Evolutionary conservation across 2,888 invertebrate genomes (phyloP).

Genomic region (Lasioglossum pauxillum): DNA sequence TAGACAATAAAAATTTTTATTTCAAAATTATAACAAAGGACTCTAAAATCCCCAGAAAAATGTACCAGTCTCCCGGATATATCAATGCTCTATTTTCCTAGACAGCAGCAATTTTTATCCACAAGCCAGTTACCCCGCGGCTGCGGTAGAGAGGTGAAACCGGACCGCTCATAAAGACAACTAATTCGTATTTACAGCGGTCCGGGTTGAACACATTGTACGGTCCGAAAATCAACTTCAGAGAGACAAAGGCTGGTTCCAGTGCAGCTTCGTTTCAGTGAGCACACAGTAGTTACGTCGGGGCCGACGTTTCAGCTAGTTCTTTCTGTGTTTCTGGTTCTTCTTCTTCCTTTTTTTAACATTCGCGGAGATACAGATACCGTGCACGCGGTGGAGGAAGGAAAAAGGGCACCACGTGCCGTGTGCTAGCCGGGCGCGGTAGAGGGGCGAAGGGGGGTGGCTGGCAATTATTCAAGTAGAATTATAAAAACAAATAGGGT

Average conservation of each 20-base stretch:
- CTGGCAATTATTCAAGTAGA: conserved; percentile 79
- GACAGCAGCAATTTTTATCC: neutral
- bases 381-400: neutral
- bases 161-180: neutral
- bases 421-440: conserved; percentile 18
- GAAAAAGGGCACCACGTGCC: conserved; percentile 45
- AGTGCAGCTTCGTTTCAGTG: conserved; percentile 25
- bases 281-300: conserved; percentile 17
- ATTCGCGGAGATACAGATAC: neutral
- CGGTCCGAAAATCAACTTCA: neutral
- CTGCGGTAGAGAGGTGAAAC: neutral
- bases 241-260: conserved; percentile 29
- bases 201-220: neutral
- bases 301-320: conserved; percentile 41
- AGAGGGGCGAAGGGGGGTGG: conserved; percentile 19
- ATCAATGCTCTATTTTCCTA: conserved; percentile 6
- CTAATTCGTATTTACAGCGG: conserved; percentile 1
- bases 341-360: neutral
- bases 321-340: conserved; percentile 14
- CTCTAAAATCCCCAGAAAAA: neutral
- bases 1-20: neutral
- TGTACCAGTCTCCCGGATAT: neutral
- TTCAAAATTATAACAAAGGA: neutral
- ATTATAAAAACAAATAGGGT: conserved; percentile 81
- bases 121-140: neutral